Evolutionary conservation across 1,140 invertebrate species (phyloP).

Genomic region (Marisa cornuarietis): DNA sequence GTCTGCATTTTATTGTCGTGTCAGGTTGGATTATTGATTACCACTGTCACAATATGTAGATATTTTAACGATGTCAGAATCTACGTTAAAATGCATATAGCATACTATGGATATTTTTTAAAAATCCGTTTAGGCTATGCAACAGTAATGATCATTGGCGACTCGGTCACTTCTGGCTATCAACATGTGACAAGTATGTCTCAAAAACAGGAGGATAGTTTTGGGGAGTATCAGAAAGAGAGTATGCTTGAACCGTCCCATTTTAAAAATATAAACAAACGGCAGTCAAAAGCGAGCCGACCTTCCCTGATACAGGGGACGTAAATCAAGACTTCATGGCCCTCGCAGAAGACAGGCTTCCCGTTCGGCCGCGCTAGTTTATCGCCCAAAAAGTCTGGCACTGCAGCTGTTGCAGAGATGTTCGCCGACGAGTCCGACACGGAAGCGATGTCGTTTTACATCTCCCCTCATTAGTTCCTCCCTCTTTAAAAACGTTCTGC

Average conservation of each 20-base stretch:
- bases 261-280: not conserved
- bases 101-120: too few relatives aligned
- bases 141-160: too few relatives aligned
- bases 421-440: not conserved
- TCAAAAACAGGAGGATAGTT: not conserved
- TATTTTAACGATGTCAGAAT: too few relatives aligned
- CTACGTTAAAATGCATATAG: too few relatives aligned
- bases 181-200: not conserved
- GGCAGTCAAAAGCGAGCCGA: not conserved
- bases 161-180: too few relatives aligned
- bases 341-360: not conserved
- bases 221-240: not conserved
- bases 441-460: slow-evolving; percentile 14
- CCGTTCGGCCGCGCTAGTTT: not conserved
- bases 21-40: too few relatives aligned
- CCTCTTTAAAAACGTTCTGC: slow-evolving; percentile 18
- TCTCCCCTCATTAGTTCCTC: slow-evolving; percentile 23
- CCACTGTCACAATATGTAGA: too few relatives aligned
- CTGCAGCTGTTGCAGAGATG: slow-evolving; percentile 22
- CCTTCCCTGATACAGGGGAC: not conserved
- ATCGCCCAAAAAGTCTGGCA: slow-evolving; percentile 1
- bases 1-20: too few relatives aligned
- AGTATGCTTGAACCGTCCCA: not conserved
- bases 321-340: not conserved
- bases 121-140: too few relatives aligned